These are phyloP conservation scores for Xenopus borealis DNA, from an alignment of 2,113 vertebrate species.

Conservation along the genomic window DNA sequence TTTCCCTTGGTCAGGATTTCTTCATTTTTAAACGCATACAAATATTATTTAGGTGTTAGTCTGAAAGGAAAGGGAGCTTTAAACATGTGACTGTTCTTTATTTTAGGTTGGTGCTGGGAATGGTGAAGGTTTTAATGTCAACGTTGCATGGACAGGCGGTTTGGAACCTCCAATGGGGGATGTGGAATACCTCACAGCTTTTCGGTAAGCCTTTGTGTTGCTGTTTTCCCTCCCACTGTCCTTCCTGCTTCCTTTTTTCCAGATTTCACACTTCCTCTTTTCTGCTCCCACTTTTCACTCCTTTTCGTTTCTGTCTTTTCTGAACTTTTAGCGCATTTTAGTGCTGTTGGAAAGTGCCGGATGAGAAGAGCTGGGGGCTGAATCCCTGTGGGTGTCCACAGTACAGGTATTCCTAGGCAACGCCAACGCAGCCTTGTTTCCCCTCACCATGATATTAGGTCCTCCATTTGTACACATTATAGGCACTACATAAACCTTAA, in stretches of 20 bases:
- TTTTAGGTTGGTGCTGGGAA: conserved; percentile 78
- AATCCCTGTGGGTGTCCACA: conserved; percentile 43
- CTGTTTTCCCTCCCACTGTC: background rate
- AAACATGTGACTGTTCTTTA: background rate
- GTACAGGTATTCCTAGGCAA: conserved; percentile 43
- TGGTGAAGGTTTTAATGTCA: conserved; percentile 87
- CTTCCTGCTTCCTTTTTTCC: conserved; percentile 2
- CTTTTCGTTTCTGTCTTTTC: conserved; percentile 47
- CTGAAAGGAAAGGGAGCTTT: no score
- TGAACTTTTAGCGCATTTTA: conserved; percentile 47
- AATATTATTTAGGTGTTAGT: no score
- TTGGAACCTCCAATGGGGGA: conserved; percentile 88
- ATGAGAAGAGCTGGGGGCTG: conserved; percentile 46
- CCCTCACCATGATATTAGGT: background rate
- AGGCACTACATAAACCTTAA: background rate
- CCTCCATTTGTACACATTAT: background rate
- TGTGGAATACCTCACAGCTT: conserved; percentile 90
- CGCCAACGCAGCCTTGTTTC: conserved; percentile 19
- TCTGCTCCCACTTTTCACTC: conserved; percentile 42
- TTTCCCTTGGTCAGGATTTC: no score
- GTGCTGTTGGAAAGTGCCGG: conserved; percentile 42
- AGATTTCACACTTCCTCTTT: conserved; percentile 14
- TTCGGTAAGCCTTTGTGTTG: conserved; percentile 68
- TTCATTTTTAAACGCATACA: no score
- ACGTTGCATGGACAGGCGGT: conserved; percentile 85